Conservation (phyloP, 2,888 invertebrate species). For the Cyclophora albipunctata region DNA sequence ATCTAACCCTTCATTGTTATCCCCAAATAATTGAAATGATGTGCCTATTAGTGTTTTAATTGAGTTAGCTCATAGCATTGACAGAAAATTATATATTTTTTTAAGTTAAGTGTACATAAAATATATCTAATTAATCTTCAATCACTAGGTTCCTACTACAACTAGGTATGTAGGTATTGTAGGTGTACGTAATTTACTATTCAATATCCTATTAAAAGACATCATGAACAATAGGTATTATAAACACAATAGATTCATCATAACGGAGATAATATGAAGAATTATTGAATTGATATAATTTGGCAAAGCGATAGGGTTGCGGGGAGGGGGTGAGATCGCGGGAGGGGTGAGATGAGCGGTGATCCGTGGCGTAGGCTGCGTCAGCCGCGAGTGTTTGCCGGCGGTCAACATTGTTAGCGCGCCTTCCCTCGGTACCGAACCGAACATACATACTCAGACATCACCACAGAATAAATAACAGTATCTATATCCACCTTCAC, state of each 20-base stretch:
- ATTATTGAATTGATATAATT: not conserved
- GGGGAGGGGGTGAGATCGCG: conserved; percentile 25
- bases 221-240: no score
- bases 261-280: no score
- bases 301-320: conserved; percentile 31
- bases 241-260: no score
- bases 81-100: no score
- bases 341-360: conserved; percentile 29
- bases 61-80: conserved; percentile 15
- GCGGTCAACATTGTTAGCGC: conserved; percentile 71
- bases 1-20: conserved; percentile 60
- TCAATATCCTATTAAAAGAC: no score
- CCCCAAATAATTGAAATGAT: conserved; percentile 55
- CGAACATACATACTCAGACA: conserved; percentile 53
- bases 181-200: no score
- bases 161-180: no score
- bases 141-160: no score
- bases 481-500: conserved; percentile 5
- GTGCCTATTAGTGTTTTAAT: conserved; percentile 43
- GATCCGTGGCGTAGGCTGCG: conserved; percentile 57
- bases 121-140: no score
- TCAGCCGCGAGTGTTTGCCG: conserved; percentile 56
- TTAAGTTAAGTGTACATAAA: not conserved
- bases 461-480: no score
- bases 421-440: conserved; percentile 15